Conservation (phyloP, 2,888 invertebrate genomes). For the Hyles lineata region DNA sequence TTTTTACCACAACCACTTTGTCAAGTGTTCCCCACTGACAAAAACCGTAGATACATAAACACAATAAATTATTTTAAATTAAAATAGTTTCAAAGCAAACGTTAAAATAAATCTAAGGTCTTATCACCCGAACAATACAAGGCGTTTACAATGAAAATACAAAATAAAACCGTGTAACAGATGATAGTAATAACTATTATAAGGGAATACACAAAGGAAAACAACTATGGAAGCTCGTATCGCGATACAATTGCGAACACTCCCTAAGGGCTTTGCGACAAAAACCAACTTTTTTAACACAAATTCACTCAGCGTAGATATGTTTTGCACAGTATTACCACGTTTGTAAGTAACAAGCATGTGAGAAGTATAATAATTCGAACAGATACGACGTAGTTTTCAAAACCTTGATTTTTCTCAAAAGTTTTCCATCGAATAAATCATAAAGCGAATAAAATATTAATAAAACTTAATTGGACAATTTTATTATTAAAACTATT, state of each 20-base stretch:
- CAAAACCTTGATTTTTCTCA: no score
- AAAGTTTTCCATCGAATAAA: no score
- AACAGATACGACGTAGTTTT: no score
- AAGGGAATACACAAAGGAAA: conserved; percentile 19
- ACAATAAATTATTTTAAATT: no score
- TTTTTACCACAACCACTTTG: no score
- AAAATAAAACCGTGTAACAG: neutral
- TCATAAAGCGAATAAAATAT: no score
- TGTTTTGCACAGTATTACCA: neutral
- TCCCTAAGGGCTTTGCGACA: conserved; percentile 8
- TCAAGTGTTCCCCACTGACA: no score
- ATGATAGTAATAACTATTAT: conserved; percentile 21
- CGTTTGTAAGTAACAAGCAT: neutral
- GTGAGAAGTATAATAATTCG: no score
- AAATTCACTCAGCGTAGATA: conserved; percentile 8
- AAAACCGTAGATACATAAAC: no score
- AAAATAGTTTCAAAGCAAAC: neutral
- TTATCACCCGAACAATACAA: conserved; percentile 11
- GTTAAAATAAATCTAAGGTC: neutral
- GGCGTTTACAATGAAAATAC: neutral
- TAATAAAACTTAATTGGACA: no score
- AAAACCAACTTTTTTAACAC: conserved; percentile 2
- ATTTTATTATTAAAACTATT: no score
- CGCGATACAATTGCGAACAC: conserved; percentile 21
- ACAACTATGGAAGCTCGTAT: conserved; percentile 7